These are phyloP conservation scores for Drosophila malerkotliana DNA, from an alignment of 1,140 invertebrate genomes.

Conservation along the genomic window DNA sequence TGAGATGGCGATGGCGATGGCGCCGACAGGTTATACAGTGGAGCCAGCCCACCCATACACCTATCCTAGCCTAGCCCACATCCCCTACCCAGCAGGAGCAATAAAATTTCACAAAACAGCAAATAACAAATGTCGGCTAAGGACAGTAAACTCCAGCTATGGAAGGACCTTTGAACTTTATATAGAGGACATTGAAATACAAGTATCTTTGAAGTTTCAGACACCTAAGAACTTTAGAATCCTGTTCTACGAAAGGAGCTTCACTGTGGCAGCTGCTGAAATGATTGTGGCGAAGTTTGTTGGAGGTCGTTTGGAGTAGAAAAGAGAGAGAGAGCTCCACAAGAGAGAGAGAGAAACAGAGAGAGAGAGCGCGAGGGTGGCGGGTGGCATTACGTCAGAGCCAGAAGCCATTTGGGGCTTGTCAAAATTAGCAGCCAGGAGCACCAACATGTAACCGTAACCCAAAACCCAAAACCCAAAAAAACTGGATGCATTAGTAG, in stretches of 20 bases:
- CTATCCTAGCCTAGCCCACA: conserved; percentile 9
- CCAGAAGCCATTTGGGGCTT: conserved; percentile 67
- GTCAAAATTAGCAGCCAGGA: conserved; percentile 71
- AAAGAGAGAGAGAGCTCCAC: conserved; percentile 24
- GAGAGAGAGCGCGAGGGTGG: conserved; percentile 1
- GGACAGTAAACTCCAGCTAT: conserved; percentile 32
- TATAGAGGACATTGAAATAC: background rate
- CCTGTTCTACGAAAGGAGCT: background rate
- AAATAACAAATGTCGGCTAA: conserved; percentile 49
- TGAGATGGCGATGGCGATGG: conserved; percentile 25
- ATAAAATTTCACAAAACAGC: conserved; percentile 72
- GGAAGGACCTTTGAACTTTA: background rate
- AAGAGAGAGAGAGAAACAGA: conserved; percentile 7
- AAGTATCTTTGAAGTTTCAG: background rate
- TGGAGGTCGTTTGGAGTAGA: conserved; percentile 65
- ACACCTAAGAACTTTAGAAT: no score
- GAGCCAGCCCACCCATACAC: conserved; percentile 22
- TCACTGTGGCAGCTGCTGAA: conserved; percentile 46
- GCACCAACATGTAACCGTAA: conserved; percentile 3
- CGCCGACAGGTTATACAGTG: conserved; percentile 51
- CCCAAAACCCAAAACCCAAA: conserved; percentile 56
- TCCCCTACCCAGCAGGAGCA: conserved; percentile 35
- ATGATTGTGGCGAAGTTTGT: conserved; percentile 57
- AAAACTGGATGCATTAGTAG: conserved; percentile 60
- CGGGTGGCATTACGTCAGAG: conserved; percentile 68